phyloP scores from a whole-genome alignment of 2,888 invertebrate genomes.

The Dinocampus coccinellae region DNA sequence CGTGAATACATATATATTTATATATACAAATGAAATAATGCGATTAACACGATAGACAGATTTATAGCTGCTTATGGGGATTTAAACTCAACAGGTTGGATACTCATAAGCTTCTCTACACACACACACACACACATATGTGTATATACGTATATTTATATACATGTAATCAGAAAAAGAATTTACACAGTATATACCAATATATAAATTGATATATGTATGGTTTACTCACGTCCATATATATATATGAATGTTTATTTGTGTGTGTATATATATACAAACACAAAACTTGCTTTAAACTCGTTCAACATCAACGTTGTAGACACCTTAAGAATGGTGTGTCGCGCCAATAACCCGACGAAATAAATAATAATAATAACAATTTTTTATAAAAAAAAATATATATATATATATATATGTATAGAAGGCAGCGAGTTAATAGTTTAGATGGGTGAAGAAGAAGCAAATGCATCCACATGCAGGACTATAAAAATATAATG shows the following conservation, averaged over 20 bases:
- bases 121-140: conserved; percentile 3
- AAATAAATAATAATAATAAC: background rate
- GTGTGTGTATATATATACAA: background rate
- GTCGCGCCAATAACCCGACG: background rate
- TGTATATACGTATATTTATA: too few species aligned
- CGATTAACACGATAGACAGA: conserved; percentile 59
- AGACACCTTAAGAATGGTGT: background rate
- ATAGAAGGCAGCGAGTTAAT: background rate
- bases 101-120: conserved; percentile 29
- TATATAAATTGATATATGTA: background rate
- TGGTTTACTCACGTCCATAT: background rate
- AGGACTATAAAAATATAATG: conserved; percentile 29
- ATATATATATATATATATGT: background rate
- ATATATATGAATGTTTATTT: background rate
- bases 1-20: too few species aligned
- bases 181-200: background rate
- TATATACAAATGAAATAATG: conserved; percentile 52
- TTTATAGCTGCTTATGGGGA: conserved; percentile 54
- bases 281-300: background rate
- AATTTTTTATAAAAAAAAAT: background rate
- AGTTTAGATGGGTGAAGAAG: background rate
- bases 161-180: too few species aligned
- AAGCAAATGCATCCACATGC: background rate
- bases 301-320: background rate
- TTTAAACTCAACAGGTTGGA: conserved; percentile 63